These are phyloP conservation scores for Clavelina lepadiformis DNA, from an alignment of 23 tunicate species.

Conservation along the genomic window DNA sequence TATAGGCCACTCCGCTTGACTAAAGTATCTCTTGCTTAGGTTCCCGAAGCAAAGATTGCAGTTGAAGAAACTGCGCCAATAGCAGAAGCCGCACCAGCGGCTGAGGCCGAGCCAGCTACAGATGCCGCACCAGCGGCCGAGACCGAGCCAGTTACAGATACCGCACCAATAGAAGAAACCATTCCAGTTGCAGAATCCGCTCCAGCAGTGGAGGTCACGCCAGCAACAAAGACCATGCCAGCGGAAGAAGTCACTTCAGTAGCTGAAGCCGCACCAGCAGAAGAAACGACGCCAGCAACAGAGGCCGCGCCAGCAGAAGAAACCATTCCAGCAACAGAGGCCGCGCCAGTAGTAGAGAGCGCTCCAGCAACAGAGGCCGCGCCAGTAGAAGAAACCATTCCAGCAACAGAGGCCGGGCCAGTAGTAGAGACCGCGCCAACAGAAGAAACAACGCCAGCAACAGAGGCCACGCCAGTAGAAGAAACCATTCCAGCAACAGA, in stretches of 20 bases:
- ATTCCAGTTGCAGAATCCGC: neutral
- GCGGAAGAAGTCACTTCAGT: neutral
- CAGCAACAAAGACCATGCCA: slow-evolving; percentile 1
- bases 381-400: slow-evolving; percentile 1
- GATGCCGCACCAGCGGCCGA: neutral
- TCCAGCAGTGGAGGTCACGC: neutral
- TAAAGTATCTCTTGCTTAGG: too few relatives aligned
- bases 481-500: neutral
- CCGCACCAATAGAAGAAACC: neutral
- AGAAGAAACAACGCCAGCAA: neutral
- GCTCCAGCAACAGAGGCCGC: slow-evolving; percentile 1
- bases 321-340: neutral
- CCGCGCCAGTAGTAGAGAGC: neutral
- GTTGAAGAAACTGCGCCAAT: too few relatives aligned
- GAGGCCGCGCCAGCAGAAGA: neutral
- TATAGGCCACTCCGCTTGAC: too few relatives aligned
- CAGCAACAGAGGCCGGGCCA: slow-evolving; percentile 3
- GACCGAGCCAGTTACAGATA: neutral
- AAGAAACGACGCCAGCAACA: neutral
- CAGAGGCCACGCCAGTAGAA: slow-evolving; percentile 3
- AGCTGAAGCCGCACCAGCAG: slow-evolving; percentile 10
- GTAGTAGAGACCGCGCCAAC: slow-evolving; percentile 7
- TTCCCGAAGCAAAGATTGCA: too few relatives aligned
- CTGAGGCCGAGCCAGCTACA: neutral
- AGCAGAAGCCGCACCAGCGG: too few relatives aligned